These are phyloP conservation scores for Melinopterus prodromus DNA, from an alignment of 2,888 invertebrate species.

Conservation along the genomic window DNA sequence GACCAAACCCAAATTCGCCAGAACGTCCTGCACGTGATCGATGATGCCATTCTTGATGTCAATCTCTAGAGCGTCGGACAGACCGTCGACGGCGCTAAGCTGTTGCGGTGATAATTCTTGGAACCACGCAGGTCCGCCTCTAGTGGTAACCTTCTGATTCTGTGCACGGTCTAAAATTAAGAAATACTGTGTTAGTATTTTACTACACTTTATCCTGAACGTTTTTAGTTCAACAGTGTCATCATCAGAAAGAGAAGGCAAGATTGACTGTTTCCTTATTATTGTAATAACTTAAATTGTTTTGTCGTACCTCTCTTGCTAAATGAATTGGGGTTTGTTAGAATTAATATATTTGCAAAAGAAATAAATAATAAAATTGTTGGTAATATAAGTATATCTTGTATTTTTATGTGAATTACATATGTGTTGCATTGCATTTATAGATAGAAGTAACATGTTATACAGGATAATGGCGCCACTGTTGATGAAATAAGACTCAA, in stretches of 20 bases:
- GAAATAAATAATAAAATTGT: no score
- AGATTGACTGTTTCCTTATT: no score
- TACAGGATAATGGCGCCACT: not conserved
- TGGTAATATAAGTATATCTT: not conserved
- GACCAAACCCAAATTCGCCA: constrained; percentile 52
- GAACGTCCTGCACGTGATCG: constrained; percentile 48
- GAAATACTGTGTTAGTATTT: not conserved
- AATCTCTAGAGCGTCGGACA: constrained; percentile 46
- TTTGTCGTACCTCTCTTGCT: no score
- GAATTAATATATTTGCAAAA: no score
- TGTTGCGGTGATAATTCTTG: constrained; percentile 57
- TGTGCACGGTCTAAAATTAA: constrained; percentile 35
- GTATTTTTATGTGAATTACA: not conserved
- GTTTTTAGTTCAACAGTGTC: no score
- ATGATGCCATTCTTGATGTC: constrained; percentile 48
- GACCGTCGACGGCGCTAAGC: constrained; percentile 48
- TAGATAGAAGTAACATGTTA: not conserved
- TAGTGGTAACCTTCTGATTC: constrained; percentile 39
- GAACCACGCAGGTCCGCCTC: constrained; percentile 56
- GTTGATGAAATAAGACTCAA: not conserved
- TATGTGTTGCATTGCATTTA: not conserved
- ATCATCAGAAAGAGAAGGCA: no score
- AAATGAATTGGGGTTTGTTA: no score
- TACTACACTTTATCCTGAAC: no score
- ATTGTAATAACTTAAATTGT: no score